These are phyloP conservation scores for Gymnobelideus leadbeateri DNA, from an alignment of 2,113 vertebrate genomes.

Conservation along the genomic window DNA sequence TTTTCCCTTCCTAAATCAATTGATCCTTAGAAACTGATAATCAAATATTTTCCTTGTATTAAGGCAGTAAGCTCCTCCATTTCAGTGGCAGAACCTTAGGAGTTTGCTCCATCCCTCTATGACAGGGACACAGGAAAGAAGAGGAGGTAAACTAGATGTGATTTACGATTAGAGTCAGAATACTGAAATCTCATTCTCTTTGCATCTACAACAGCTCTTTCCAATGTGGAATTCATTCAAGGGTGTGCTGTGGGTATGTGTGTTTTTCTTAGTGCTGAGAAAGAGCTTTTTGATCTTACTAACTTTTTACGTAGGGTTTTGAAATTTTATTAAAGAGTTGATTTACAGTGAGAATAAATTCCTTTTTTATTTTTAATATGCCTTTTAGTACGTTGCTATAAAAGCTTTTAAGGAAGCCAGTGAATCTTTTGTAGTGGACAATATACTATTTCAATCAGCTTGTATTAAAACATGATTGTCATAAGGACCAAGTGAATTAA, in stretches of 20 bases:
- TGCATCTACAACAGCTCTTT: background rate
- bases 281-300: constrained; percentile 68
- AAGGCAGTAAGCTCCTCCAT: background rate
- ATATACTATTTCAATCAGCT: constrained; percentile 76
- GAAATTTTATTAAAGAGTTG: constrained; percentile 74
- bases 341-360: constrained; percentile 79
- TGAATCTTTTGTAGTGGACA: constrained; percentile 78
- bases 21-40: background rate
- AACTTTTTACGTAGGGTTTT: constrained; percentile 70
- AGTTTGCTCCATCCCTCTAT: background rate
- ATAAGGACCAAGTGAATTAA: constrained; percentile 81
- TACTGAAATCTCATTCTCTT: constrained; percentile 11
- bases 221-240: constrained; percentile 19
- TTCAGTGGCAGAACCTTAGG: constrained; percentile 12
- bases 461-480: constrained; percentile 81
- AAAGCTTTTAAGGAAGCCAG: constrained; percentile 83
- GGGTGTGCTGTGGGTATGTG: background rate
- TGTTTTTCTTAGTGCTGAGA: constrained; percentile 70
- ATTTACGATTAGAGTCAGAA: constrained; percentile 11
- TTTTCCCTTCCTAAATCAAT: background rate
- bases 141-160: background rate
- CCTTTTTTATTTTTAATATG: constrained; percentile 81
- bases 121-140: background rate
- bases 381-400: constrained; percentile 71
- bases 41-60: background rate